Conservation (phyloP, 2,797 vertebrate species). For the Gobionotothen gibberifrons region DNA sequence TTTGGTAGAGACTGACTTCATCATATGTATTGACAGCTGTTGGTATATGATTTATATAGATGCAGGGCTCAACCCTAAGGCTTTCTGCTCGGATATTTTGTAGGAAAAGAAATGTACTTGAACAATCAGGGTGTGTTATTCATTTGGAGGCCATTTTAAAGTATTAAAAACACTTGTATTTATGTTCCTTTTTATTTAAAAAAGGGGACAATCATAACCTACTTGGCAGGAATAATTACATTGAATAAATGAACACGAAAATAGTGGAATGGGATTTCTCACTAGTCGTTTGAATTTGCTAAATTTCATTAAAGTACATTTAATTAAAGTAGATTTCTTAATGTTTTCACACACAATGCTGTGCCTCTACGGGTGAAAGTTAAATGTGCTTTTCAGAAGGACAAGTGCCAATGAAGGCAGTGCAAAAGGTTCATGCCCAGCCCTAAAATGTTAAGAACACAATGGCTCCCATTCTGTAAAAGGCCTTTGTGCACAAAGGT, state of each 20-base stretch:
- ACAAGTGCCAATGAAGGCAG: neutral
- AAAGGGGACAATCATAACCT: no score
- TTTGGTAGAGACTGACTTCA: neutral
- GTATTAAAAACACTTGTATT: neutral
- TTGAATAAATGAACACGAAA: no score
- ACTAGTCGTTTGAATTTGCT: no score
- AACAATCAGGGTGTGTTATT: no score
- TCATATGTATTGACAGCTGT: no score
- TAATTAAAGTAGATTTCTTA: no score
- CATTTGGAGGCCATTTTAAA: neutral
- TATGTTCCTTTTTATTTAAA: no score
- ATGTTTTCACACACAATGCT: no score
- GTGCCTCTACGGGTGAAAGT: no score
- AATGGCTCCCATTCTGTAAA: neutral
- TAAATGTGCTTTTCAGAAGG: neutral
- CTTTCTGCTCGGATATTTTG: neutral
- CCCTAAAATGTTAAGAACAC: neutral
- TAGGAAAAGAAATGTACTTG: neutral
- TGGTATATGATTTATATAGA: neutral
- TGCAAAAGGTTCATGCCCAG: neutral
- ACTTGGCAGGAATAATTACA: no score
- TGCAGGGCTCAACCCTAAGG: neutral
- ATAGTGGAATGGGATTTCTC: no score
- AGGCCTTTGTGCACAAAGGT: neutral
- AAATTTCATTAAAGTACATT: no score